These are phyloP conservation scores for Antrozous pallidus DNA, from an alignment of 2,797 vertebrate species.

Conservation along the genomic window DNA sequence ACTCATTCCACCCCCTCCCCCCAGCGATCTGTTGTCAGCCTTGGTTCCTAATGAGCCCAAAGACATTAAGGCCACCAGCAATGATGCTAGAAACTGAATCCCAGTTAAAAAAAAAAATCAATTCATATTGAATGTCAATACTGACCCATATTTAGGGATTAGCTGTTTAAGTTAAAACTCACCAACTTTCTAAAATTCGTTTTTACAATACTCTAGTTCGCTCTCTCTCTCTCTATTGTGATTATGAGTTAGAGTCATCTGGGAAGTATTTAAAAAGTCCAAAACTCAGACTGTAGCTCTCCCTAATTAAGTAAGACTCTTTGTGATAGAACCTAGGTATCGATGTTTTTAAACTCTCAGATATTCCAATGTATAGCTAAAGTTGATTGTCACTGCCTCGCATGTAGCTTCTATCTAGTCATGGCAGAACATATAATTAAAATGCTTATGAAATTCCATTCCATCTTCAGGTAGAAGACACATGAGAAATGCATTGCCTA, in stretches of 20 bases:
- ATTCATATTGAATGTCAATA: not conserved
- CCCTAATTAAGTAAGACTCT: not conserved
- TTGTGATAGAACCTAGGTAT: not conserved
- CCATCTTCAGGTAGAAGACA: not conserved
- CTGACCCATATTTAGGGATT: not conserved
- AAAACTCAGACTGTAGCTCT: not conserved
- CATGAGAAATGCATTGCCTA: not conserved
- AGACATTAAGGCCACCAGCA: constrained; percentile 6
- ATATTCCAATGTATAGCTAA: not conserved
- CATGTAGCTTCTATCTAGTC: not conserved
- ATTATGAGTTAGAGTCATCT: not conserved
- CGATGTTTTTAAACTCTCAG: not conserved
- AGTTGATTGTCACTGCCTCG: not conserved
- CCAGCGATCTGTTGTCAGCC: not conserved
- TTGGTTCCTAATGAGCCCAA: constrained; percentile 12
- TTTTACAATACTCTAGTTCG: not conserved
- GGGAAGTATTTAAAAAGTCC: not conserved
- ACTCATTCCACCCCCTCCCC: no score
- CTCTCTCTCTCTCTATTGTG: not conserved
- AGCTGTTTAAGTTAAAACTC: not conserved
- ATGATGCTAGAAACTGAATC: not conserved
- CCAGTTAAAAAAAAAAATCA: not conserved
- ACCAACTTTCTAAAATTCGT: not conserved
- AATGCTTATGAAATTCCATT: not conserved
- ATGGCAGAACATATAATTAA: not conserved